Base-by-base conservation (phyloP, 2,888 invertebrate genomes). In the Cantharis lateralis region DNA sequence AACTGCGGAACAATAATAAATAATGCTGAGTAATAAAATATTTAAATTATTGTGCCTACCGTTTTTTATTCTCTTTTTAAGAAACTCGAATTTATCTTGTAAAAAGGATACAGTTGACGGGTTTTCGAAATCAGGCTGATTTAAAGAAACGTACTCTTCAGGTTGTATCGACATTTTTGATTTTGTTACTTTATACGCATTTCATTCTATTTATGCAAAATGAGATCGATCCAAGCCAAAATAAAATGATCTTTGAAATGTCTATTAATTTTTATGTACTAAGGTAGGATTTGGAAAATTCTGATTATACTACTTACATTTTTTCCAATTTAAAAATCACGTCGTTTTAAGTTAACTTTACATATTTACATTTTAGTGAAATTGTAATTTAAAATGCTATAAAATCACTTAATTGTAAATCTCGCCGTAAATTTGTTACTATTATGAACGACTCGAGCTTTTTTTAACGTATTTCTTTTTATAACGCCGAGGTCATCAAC, bases 111-210 rank as follows among this genome's bases (percentile, higher is more conserved):
- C 71, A 9, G 74, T 71, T 24, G 77, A 77, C 26, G 77, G 77
- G 20, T 68, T 71, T 71, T 77, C 77, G 62, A 16, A 66, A 28
- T 77, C 77, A 9, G 71, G 68, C 32, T 72, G 77, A 71, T 77
- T 77, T 74, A 77, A 63, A 16, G 74, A 24, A 32, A 77, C 71
- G 20, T 77, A 77, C n/a, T 77, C 77, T 74, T 77, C 62, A 24
- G 68, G 68, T 15, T 32, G 24, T 26, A 68, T 68, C 15, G 26
- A 62, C 71, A 71, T 71, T 62, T 71, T 62, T 32, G 48, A n/a
- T 48, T n/a, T 48, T n/a, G n/a, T 48, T 48, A 48, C n/a, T n/a
- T 48, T n/a, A n/a, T n/a, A 48, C 48, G 48, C 48, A 48, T 48
- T 48, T 48, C 48, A 48, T 48, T 48, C 48, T 48, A 48, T 48